Conservation (phyloP, 2,888 invertebrate species). For the Oscheius sp. region DNA sequence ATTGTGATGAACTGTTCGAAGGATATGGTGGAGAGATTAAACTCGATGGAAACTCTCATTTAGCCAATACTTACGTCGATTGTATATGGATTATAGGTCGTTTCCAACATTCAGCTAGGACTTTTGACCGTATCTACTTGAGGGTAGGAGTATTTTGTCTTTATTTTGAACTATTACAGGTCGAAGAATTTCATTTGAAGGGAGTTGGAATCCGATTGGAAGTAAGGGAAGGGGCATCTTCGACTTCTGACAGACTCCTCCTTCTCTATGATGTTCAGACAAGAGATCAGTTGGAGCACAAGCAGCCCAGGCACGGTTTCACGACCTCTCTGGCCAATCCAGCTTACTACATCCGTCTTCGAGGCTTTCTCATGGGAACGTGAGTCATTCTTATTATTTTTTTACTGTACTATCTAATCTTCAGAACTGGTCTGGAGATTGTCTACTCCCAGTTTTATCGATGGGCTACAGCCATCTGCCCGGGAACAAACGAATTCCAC, state of each 20-base stretch:
- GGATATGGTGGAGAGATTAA: slow-evolving; percentile 50
- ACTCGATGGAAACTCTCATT: slow-evolving; percentile 31
- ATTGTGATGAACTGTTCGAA: slow-evolving; percentile 55
- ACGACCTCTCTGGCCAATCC: slow-evolving; percentile 77
- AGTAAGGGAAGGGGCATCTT: slow-evolving; percentile 79
- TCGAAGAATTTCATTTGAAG: slow-evolving; percentile 52
- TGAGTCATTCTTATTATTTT: slow-evolving; percentile 10
- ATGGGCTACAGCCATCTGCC: slow-evolving; percentile 65
- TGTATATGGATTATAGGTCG: slow-evolving; percentile 56
- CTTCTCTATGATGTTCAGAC: slow-evolving; percentile 40
- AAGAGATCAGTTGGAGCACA: slow-evolving; percentile 37
- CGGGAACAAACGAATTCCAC: slow-evolving; percentile 77
- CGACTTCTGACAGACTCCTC: slow-evolving; percentile 75
- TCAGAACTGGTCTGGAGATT: slow-evolving; percentile 75
- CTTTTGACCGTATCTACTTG: slow-evolving; percentile 51
- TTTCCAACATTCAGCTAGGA: slow-evolving; percentile 32
- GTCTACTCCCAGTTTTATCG: slow-evolving; percentile 75
- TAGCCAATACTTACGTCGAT: slow-evolving; percentile 49
- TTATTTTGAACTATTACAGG: slow-evolving; percentile 7
- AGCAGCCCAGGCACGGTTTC: slow-evolving; percentile 42
- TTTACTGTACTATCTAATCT: neutral
- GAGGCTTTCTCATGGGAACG: slow-evolving; percentile 76
- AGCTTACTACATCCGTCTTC: slow-evolving; percentile 80
- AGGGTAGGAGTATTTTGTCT: slow-evolving; percentile 19
- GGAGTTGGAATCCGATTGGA: slow-evolving; percentile 71